Percentiles rank a stretch among this genome's conserved stretches.
Evolutionary conservation across 2,113 vertebrate genomes (phyloP).

Genomic region (Corvus cornix): DNA sequence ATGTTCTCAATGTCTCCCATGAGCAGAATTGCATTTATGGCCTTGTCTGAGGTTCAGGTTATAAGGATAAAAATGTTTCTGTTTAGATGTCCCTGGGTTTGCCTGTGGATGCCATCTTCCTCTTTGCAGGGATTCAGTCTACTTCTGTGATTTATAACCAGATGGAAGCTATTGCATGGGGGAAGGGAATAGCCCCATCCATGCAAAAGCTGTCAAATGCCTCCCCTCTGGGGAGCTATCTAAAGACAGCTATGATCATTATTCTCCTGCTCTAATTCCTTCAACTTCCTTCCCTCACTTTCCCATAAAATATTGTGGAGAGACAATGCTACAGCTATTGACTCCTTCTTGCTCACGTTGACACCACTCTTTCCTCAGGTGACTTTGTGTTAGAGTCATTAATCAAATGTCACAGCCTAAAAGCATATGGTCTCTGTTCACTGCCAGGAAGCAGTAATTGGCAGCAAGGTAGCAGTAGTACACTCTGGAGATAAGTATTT

Average conservation of each 20-base stretch:
- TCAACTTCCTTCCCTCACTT: not conserved
- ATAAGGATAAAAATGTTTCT: not conserved
- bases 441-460: not conserved
- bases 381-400: not conserved
- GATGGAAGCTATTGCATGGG: not conserved
- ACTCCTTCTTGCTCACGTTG: not conserved
- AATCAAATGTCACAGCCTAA: not conserved
- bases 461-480: not conserved
- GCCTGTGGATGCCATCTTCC: not conserved
- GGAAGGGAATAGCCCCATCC: not conserved
- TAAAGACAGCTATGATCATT: not conserved
- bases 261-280: not conserved
- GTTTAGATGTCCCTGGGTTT: not conserved
- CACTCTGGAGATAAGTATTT: conserved; percentile 11
- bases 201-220: not conserved
- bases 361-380: not conserved
- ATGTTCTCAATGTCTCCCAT: not conserved
- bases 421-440: not conserved
- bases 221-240: not conserved
- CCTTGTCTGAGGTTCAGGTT: not conserved
- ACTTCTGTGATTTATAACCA: not conserved
- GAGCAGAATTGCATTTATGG: not conserved
- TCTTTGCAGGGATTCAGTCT: not conserved
- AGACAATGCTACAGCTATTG: not conserved
- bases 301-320: not conserved